Evolutionary conservation across 2,888 invertebrate species (phyloP).

Genomic region (Carcina quercana): DNA sequence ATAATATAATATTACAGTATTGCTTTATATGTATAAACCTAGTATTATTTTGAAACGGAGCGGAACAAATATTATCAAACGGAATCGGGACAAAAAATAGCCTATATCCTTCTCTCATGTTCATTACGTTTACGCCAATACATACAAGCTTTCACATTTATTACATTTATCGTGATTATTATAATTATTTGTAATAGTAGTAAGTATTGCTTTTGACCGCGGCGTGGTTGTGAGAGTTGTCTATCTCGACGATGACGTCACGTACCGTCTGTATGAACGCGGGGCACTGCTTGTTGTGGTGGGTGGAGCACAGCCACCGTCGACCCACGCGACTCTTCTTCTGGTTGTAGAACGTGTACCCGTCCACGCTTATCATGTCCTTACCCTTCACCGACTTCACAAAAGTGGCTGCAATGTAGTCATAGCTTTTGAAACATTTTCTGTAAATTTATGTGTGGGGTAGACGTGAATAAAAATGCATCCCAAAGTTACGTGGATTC

Average conservation of each 20-base stretch:
- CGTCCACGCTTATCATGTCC: slow-evolving; percentile 44
- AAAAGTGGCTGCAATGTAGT: slow-evolving; percentile 40
- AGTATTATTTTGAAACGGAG: too few species aligned
- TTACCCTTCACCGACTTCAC: slow-evolving; percentile 47
- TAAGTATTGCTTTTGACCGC: slow-evolving; percentile 48
- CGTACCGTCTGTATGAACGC: slow-evolving; percentile 43
- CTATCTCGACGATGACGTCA: slow-evolving; percentile 46
- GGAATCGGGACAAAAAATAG: too few species aligned
- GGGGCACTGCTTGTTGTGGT: slow-evolving; percentile 49
- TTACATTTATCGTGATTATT: too few species aligned
- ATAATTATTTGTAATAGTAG: too few species aligned
- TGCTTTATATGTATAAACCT: too few species aligned
- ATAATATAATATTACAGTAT: too few species aligned
- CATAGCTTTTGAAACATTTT: slow-evolving; percentile 3
- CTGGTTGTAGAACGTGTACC: slow-evolving; percentile 45
- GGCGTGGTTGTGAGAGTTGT: slow-evolving; percentile 51
- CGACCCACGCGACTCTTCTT: too few species aligned
- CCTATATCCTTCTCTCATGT: too few species aligned
- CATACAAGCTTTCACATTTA: too few species aligned
- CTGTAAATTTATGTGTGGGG: background rate
- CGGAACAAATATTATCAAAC: too few species aligned
- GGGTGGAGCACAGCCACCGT: slow-evolving; percentile 44
- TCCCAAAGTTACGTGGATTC: too few species aligned
- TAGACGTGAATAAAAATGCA: background rate
- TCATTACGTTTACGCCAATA: too few species aligned